Evolutionary conservation across 2,113 vertebrate species (phyloP), one percentile per base, ranked within the genome.

Genomic region (Pluvialis apricaria): DNA sequence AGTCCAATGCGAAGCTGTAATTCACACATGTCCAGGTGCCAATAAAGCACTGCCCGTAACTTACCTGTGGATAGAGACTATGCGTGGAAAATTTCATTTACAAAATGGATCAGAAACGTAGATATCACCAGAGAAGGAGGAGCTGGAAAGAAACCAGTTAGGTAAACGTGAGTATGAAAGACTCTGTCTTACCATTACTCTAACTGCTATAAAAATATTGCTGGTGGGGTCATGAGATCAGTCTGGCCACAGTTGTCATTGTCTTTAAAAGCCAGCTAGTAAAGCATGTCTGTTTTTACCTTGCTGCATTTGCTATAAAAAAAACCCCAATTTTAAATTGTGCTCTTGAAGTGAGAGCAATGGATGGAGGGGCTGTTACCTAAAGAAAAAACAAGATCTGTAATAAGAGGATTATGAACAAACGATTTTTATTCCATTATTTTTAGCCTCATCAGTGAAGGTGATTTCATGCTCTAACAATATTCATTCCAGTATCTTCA

Each of bases 181-280:
- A 13, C 38, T 76, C 45, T 96, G 64, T 65, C 19, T 95, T 65
- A 69, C 42, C 14, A 45, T 60, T 81, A 54, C 20, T 77, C 45
- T 62, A 77, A 93, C 64, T 86, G 55, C 76, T 76, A 84, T 79
- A 89, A 89, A 95, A 94, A 94, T 78, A 90, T 81, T 95, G 86
- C 77, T 1, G 0, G 36, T 88, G 57, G 65, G 40, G 19, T 51
- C 49, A 88, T 88, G 51, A 93, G 72, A 94, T 95, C 83, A 86
- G 76, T 10, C 54, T 77, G 49, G 52, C 31, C 69, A 62, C 86
- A 90, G 88, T 84, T 96, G 88, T 88, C 61, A 40, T 66, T 87
- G 80, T 78, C 66, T 93, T 97, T 88, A 91, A 94, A 92, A 87
- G 2, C 14, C 42, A 91, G 58, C 25, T 29, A 85, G 57, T 51